Conservation (phyloP, 2,113 vertebrate species). For the Dicentrarchus labrax region DNA sequence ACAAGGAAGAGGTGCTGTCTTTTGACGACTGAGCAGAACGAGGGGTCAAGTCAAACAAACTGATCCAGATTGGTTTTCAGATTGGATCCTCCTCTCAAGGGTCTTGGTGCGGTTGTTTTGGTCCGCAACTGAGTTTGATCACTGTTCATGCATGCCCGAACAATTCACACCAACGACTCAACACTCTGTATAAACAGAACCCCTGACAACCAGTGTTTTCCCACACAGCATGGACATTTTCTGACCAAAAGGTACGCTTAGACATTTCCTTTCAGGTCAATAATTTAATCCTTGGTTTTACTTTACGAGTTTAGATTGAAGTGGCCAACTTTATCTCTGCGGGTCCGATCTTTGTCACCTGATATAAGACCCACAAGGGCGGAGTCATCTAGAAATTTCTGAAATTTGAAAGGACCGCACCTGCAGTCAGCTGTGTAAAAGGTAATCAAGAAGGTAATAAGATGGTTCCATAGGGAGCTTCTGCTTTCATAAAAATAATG, state of each 20-base stretch:
- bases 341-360: slow-evolving; percentile 29
- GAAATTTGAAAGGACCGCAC: slow-evolving; percentile 59
- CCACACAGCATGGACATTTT: not conserved
- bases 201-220: not conserved
- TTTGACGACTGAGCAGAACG: too few species aligned
- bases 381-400: slow-evolving; percentile 23
- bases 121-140: not conserved
- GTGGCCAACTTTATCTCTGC: slow-evolving; percentile 6
- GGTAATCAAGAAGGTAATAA: slow-evolving; percentile 57
- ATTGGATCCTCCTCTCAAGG: not conserved
- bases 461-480: slow-evolving; percentile 50
- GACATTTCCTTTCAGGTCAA: slow-evolving; percentile 15
- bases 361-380: slow-evolving; percentile 37
- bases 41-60: too few species aligned
- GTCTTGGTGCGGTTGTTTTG: not conserved
- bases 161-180: not conserved
- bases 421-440: slow-evolving; percentile 63
- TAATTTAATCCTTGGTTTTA: slow-evolving; percentile 22
- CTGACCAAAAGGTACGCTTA: not conserved
- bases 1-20: too few species aligned
- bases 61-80: too few species aligned
- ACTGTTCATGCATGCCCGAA: not conserved
- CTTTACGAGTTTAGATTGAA: slow-evolving; percentile 11
- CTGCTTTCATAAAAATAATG: slow-evolving; percentile 69
- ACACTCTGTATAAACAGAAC: too few species aligned